phyloP scores from a whole-genome alignment of 2,113 vertebrate species.

The Crotophaga sulcirostris region DNA sequence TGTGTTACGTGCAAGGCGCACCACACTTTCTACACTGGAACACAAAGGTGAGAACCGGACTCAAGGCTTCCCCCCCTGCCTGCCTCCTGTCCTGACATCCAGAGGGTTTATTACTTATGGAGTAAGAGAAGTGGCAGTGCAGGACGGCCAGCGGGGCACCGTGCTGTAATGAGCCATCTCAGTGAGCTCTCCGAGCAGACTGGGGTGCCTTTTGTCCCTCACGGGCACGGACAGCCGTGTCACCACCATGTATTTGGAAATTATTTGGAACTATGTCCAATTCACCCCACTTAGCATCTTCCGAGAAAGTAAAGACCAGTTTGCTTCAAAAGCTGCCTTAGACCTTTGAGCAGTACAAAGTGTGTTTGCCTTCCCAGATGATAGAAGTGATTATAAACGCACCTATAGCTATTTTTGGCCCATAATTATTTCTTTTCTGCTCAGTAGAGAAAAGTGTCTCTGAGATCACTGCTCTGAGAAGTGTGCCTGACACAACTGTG shows the following conservation, averaged over 20 bases:
- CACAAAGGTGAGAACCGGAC: not conserved
- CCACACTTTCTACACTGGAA: not conserved
- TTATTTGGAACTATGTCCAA: not conserved
- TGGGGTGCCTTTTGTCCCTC: not conserved
- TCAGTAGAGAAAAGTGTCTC: not conserved
- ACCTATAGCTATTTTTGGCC: constrained; percentile 25
- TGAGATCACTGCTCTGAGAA: not conserved
- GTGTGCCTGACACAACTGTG: not conserved
- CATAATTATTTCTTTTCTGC: constrained; percentile 31
- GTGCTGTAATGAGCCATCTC: not conserved
- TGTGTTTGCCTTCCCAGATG: not conserved
- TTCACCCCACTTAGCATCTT: not conserved
- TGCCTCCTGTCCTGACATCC: not conserved
- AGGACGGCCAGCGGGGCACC: not conserved
- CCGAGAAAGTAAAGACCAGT: not conserved
- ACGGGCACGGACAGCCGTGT: not conserved
- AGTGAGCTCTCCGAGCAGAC: not conserved
- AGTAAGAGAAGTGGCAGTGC: not conserved
- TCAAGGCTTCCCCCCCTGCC: not conserved
- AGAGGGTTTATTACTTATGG: not conserved
- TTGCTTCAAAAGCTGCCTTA: not conserved
- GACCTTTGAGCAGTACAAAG: not conserved
- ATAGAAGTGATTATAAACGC: not conserved
- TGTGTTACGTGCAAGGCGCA: not conserved
- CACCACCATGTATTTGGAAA: not conserved